phyloP scores from a whole-genome alignment of 2,113 vertebrate species.

The Illadopsis cleaveri region DNA sequence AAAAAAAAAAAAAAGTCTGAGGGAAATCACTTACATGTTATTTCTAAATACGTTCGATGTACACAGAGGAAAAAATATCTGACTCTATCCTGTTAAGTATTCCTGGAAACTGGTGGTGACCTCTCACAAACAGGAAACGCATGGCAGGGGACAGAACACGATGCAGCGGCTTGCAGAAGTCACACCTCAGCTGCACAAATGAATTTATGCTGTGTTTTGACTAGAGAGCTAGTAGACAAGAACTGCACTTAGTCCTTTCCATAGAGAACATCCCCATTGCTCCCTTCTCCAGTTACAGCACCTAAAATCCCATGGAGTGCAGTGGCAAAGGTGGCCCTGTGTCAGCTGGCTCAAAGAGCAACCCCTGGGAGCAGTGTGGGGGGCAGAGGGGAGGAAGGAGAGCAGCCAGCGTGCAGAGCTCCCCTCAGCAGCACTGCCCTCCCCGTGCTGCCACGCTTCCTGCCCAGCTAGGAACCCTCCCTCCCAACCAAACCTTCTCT shows the following conservation, averaged over 20 bases:
- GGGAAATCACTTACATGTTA: not conserved
- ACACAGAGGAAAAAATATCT: not conserved
- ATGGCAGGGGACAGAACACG: not conserved
- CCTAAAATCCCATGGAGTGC: fast-evolving
- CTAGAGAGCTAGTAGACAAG: not conserved
- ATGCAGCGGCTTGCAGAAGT: not conserved
- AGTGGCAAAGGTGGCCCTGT: not conserved
- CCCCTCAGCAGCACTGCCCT: not conserved
- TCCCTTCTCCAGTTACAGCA: not conserved
- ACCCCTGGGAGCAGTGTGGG: fast-evolving
- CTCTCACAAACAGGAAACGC: not conserved
- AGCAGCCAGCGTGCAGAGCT: fast-evolving
- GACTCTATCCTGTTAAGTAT: not conserved
- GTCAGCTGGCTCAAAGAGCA: fast-evolving
- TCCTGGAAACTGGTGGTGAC: not conserved
- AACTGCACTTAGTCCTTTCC: not conserved
- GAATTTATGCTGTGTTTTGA: not conserved
- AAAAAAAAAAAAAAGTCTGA: not conserved
- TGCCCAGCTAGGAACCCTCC: not conserved
- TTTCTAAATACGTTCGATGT: not conserved
- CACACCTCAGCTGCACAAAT: not conserved
- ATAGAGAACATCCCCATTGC: not conserved
- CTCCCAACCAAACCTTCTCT: not conserved
- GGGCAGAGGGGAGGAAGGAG: not conserved
- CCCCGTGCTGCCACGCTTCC: fast-evolving